phyloP scores from a whole-genome alignment of 2,888 invertebrate species.

The Elysia crispata region DNA sequence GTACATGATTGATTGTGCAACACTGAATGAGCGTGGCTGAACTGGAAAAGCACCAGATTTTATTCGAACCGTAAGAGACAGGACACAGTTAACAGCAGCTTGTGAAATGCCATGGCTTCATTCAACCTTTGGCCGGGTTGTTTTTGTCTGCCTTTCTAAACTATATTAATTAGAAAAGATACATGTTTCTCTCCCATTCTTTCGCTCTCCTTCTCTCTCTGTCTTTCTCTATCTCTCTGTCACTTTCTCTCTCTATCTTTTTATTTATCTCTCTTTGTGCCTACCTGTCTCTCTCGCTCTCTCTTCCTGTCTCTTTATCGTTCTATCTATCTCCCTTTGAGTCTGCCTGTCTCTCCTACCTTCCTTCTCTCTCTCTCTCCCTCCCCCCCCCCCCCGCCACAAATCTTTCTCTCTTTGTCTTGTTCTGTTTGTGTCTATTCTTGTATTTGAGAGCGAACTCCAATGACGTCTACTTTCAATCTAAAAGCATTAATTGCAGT shows the following conservation, averaged over 20 bases:
- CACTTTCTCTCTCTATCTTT: background rate
- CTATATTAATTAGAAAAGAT: too few relatives aligned
- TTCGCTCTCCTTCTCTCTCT: conserved; percentile 30
- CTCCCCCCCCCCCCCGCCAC: too few relatives aligned
- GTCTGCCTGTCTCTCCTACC: background rate
- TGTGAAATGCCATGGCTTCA: too few relatives aligned
- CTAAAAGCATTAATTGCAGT: too few relatives aligned
- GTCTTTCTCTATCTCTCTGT: conserved; percentile 15
- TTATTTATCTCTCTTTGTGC: background rate
- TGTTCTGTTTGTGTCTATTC: too few relatives aligned
- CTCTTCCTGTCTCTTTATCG: background rate
- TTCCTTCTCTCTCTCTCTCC: background rate
- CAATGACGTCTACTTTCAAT: too few relatives aligned
- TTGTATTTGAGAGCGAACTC: too few relatives aligned
- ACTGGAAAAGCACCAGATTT: background rate
- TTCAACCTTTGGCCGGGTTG: too few relatives aligned
- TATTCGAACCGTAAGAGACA: background rate
- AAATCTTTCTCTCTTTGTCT: too few relatives aligned
- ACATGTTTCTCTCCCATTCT: background rate
- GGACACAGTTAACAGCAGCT: too few relatives aligned
- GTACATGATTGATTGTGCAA: background rate
- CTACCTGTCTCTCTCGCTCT: background rate
- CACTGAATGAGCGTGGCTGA: too few relatives aligned
- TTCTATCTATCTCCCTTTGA: background rate
- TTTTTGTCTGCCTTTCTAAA: too few relatives aligned